Conservation (phyloP, 2,888 invertebrate species). For the Ormyrus pomaceus region DNA sequence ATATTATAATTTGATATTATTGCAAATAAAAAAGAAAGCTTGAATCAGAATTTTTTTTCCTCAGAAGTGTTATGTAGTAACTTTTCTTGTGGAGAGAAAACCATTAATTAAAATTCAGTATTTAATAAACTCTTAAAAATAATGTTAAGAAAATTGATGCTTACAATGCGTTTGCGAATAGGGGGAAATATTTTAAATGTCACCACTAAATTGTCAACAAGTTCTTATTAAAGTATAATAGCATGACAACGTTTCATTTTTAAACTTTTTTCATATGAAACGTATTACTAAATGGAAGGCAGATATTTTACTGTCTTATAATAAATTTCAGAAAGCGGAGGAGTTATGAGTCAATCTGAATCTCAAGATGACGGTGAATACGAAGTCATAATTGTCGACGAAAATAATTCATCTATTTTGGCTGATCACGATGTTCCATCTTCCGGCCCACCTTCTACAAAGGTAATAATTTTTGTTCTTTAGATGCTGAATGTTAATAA, state of each 20-base stretch:
- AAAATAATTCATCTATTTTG: constrained; percentile 88
- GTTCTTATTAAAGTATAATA: constrained; percentile 28
- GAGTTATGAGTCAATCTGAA: constrained; percentile 73
- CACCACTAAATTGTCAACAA: not conserved
- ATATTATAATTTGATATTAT: not conserved
- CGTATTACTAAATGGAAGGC: not conserved
- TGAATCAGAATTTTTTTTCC: too few relatives aligned
- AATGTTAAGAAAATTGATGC: not conserved
- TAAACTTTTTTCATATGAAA: constrained; percentile 13
- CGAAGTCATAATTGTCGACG: constrained; percentile 93
- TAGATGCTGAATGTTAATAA: not conserved
- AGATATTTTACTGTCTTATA: constrained; percentile 8
- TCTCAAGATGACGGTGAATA: constrained; percentile 88
- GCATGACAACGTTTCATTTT: constrained; percentile 38
- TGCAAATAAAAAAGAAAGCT: not conserved
- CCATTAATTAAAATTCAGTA: not conserved
- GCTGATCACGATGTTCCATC: constrained; percentile 88
- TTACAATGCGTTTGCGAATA: constrained; percentile 26
- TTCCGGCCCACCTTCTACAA: constrained; percentile 87
- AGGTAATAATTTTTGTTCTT: constrained; percentile 78
- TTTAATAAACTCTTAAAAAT: not conserved
- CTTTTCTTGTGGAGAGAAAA: too few relatives aligned
- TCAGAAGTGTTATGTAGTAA: too few relatives aligned
- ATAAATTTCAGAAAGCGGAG: constrained; percentile 69
- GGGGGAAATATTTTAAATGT: constrained; percentile 43